phyloP scores from a whole-genome alignment of 2,888 invertebrate species.

The Drosophila neonasuta region DNA sequence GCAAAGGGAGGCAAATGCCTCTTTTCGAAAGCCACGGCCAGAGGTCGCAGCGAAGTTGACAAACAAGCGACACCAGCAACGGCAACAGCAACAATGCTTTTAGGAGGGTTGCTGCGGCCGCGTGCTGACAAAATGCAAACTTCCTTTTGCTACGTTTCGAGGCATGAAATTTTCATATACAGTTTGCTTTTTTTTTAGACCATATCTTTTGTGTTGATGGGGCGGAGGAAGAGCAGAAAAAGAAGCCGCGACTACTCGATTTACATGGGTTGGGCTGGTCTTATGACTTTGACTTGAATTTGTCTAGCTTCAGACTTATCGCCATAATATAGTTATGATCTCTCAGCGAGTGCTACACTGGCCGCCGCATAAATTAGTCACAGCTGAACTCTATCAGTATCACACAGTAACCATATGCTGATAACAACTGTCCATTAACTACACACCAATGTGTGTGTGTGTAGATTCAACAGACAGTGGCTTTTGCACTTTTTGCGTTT shows the following conservation, averaged over 20 bases:
- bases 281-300: constrained; percentile 64
- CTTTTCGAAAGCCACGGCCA: constrained; percentile 35
- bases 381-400: constrained; percentile 49
- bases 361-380: constrained; percentile 66
- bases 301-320: constrained; percentile 66
- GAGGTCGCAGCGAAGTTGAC: constrained; percentile 75
- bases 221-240: background rate
- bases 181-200: constrained; percentile 6
- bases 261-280: constrained; percentile 54
- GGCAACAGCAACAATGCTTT: constrained; percentile 47
- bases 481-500: constrained; percentile 32
- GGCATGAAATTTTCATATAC: constrained; percentile 55
- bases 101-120: constrained; percentile 63
- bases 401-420: constrained; percentile 51
- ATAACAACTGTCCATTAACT: constrained; percentile 45
- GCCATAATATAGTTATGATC: constrained; percentile 68
- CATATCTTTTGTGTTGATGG: constrained; percentile 17
- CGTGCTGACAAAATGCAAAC: constrained; percentile 70
- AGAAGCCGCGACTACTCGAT: constrained; percentile 37
- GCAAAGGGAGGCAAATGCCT: constrained; percentile 40
- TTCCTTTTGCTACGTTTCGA: constrained; percentile 57
- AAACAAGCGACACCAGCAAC: constrained; percentile 80
- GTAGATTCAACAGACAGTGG: constrained; percentile 36
- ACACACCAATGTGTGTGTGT: constrained; percentile 3
- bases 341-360: constrained; percentile 45